These are phyloP conservation scores for Craterocephalus amniculus DNA, from an alignment of 2,797 vertebrate species.

Conservation along the genomic window DNA sequence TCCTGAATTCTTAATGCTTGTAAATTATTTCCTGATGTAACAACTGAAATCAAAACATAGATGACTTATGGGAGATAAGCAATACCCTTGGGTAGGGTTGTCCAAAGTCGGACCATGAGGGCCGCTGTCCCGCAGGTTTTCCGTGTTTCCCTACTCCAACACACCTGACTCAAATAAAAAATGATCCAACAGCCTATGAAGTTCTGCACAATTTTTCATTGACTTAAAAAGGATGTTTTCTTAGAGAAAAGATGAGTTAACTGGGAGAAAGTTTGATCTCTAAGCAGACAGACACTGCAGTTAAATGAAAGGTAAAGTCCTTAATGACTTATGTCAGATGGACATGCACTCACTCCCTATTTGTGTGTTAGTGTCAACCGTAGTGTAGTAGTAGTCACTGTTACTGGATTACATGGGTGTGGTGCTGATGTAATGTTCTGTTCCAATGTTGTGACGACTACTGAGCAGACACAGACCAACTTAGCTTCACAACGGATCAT, in stretches of 20 bases:
- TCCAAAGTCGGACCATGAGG: too few species aligned
- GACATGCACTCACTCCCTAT: conserved; percentile 48
- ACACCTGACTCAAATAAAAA: too few species aligned
- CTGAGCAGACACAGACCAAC: conserved; percentile 13
- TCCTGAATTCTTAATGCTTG: neutral
- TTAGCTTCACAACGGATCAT: neutral
- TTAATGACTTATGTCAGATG: conserved; percentile 49
- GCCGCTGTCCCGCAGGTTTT: too few species aligned
- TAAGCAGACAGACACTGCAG: conserved; percentile 46
- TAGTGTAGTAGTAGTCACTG: conserved; percentile 30
- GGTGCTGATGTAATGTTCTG: conserved; percentile 60
- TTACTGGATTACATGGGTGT: conserved; percentile 54
- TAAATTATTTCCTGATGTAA: conserved; percentile 1
- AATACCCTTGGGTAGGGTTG: neutral
- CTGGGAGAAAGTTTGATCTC: conserved; percentile 45
- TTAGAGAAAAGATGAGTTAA: conserved; percentile 14
- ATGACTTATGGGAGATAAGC: neutral
- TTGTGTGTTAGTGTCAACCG: conserved; percentile 36
- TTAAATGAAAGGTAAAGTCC: conserved; percentile 40
- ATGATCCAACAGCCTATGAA: too few species aligned
- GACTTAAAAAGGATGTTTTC: conserved; percentile 15
- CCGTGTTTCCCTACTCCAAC: too few species aligned
- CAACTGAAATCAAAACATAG: neutral
- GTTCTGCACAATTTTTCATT: conserved; percentile 7
- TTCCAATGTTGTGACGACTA: conserved; percentile 38